phyloP scores from a whole-genome alignment of 2,113 vertebrate species.

The Fregetta grallaria region DNA sequence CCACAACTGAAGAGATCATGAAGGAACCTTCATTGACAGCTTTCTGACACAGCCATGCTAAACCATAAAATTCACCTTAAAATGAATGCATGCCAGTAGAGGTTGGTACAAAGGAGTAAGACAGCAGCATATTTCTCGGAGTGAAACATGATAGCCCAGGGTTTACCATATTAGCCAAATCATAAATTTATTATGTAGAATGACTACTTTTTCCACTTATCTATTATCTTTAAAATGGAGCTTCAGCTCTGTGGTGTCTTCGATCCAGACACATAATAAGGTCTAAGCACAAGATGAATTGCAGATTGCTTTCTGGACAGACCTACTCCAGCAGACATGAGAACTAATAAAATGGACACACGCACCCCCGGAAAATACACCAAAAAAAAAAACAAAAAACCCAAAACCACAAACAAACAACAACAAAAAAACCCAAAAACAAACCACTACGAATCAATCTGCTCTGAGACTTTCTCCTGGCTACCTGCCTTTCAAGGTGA shows the following conservation, averaged over 20 bases:
- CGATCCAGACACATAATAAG: not conserved
- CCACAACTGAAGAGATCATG: accelerated
- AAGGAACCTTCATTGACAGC: not conserved
- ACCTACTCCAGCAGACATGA: not conserved
- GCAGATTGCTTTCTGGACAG: not conserved
- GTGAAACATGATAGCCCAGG: not conserved
- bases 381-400: no score
- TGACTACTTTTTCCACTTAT: not conserved
- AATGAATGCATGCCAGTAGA: not conserved
- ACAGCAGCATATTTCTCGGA: not conserved
- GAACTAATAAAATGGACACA: not conserved
- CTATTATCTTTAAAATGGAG: not conserved
- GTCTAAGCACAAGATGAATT: not conserved
- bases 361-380: no score
- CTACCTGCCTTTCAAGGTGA: not conserved
- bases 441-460: not conserved
- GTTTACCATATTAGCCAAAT: not conserved
- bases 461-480: not conserved
- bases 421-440: no score
- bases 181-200: not conserved
- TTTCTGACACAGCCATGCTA: not conserved
- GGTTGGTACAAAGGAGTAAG: not conserved
- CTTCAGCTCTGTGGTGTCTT: not conserved
- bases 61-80: not conserved
- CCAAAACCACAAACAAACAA: no score